Evolutionary conservation across 2,113 vertebrate species (phyloP).

Genomic region (Xenopus tropicalis): UCB_Xtro_10.0 CM004452.2:30852501-30853000

Average conservation of each 20-base stretch:
- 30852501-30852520: no score
- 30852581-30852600: background rate
- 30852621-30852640: conserved; percentile 2
- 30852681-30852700: conserved; percentile 41
- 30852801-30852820: background rate
- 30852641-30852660: conserved; percentile 15
- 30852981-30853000: no score
- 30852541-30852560: no score
- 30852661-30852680: background rate
- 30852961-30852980: no score
- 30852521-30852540: no score
- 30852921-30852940: no score
- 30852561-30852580: background rate
- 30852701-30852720: conserved; percentile 46
- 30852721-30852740: conserved; percentile 15
- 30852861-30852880: background rate
- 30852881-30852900: no score
- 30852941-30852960: no score
- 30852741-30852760: conserved; percentile 1
- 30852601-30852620: conserved; percentile 8
- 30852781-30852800: background rate
- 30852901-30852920: no score
- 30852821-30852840: background rate
- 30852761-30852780: background rate
- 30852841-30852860: background rate